Base-by-base conservation (phyloP, 2,888 invertebrate genomes). In the Elysia crispata region DNA sequence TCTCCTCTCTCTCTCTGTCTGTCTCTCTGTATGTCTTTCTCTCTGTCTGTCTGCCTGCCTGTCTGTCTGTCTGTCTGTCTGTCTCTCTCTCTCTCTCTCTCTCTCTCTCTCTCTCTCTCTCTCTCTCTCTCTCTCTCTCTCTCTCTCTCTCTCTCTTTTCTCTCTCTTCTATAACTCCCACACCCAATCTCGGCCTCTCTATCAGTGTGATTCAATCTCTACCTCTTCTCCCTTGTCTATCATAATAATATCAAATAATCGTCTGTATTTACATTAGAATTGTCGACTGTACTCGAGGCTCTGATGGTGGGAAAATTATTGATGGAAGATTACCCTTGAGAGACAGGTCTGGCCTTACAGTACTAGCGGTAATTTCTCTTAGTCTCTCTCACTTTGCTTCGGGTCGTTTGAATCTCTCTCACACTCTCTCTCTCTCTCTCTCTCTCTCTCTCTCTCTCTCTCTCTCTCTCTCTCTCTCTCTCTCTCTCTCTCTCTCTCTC, bases 1-100 rank as follows among this genome's bases (percentile, higher is more conserved):
- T 3, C 28, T 54, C 41, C 54, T 54, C 73, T 50, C 54, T 31
- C 62, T 62, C 31, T 75, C 31, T 30, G 1, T 75, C 60, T 62
- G 8, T 13, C 33, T 30, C 31, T 75, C 33, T 31, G 31, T 60
- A 30, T 30, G 8, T 62, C 31, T 62, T 60, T 62, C 33, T n/a
- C 33, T 30, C 60, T 62, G 18, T 25, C 25, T 28, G n/a, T 33
- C 33, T 62, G 31, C 31, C 33, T 33, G 11, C 30, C 33, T 20
- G 30, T 49, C 62, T 62, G 57, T 33, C 20, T 23, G 25, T 25
- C 1, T 62, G 31, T 5, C 28, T 25, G 11, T 28, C 18, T 31
- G 31, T 25, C 11, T 23, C 30, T 8, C n/a, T 30, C 25, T 33
- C n/a, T 28, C 33, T 31, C 60, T 31, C 30, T 54, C 25, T 28